Percentiles rank a stretch among this genome's conserved stretches.
These are phyloP conservation scores for Odontamblyopus rebecca DNA, from an alignment of 2,797 vertebrate genomes.

Conservation along the genomic window DNA sequence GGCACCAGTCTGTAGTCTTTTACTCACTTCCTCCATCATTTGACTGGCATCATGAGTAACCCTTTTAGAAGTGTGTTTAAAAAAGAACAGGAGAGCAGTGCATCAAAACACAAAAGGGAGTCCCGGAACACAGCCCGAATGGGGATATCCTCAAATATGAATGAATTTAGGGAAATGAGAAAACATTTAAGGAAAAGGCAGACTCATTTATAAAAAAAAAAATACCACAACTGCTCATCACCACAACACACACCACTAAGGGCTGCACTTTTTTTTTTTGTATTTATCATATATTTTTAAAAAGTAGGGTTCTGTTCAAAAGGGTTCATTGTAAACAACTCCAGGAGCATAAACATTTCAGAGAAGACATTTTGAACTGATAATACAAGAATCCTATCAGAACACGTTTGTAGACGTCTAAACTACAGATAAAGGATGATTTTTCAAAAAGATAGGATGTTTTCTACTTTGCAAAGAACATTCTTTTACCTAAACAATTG, in stretches of 20 bases:
- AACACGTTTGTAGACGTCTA: too few species aligned
- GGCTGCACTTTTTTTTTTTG: too few species aligned
- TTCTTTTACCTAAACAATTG: too few species aligned
- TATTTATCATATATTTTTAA: too few species aligned
- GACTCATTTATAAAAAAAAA: background rate
- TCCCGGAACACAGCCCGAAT: slow-evolving; percentile 47
- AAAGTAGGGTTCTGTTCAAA: too few species aligned
- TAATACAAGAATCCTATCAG: too few species aligned
- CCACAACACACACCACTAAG: background rate
- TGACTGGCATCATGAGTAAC: slow-evolving; percentile 18
- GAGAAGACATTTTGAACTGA: too few species aligned
- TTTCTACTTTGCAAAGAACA: too few species aligned
- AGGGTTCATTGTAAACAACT: too few species aligned
- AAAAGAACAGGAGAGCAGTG: slow-evolving; percentile 30
- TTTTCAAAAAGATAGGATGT: too few species aligned
- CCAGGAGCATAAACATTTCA: too few species aligned
- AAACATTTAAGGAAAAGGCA: background rate
- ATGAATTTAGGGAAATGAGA: slow-evolving; percentile 16
- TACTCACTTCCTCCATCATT: slow-evolving; percentile 29
- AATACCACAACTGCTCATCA: background rate
- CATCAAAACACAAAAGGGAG: slow-evolving; percentile 39
- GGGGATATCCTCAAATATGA: slow-evolving; percentile 35
- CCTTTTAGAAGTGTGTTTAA: slow-evolving; percentile 8
- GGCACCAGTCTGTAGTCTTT: slow-evolving; percentile 31
- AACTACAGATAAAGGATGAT: too few species aligned